Evolutionary conservation across 1,140 invertebrate species (phyloP), one percentile per base, ranked within the genome.

Genomic region (Calosoma granatense): DNA sequence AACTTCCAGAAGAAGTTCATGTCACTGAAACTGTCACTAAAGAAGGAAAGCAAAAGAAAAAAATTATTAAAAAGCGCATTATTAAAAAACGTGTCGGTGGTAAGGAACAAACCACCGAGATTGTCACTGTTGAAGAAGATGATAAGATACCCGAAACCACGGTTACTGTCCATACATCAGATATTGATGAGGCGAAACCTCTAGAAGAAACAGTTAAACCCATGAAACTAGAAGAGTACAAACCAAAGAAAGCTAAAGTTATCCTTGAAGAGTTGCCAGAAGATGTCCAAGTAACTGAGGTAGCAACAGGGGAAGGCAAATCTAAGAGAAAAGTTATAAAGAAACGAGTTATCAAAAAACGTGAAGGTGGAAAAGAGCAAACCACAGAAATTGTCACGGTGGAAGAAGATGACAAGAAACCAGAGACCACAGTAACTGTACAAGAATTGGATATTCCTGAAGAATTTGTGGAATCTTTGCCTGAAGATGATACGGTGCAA

Each of bases 91-190:
- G 66, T 12, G 70, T 70, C 26, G 75, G 72, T 17, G 64, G 65
- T 9, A 74, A 71, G 57, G 60, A 74, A 59, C 68, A 76, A 63
- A 64, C 73, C 2, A 73, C 69, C 1, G 72, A 76, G 65, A 72
- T 74, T 57, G 71, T 73, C 20, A 74, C 75, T 14, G 65, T 73
- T 51, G 68, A 74, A 65, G 70, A 74, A 63, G 72, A 75, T 56
- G 69, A 70, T 26, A 64, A 65, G 20, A 53, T 68, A 62, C 68
- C 68, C 14, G 63, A 64, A 53, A 68, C 60, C 14, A 62, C 59
- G 20, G 60, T 65, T 15, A 60, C 53, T 9, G 59, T 67, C 60
- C 60, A 17, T 23, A 51, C 2, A 51, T 57, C 19, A 43, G 22
- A 41, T 51, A 20, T 67, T 2, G 72, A 67, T 20, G 52, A 53